Evolutionary conservation across 2,113 vertebrate genomes (phyloP).

Genomic region (Microcebus lehilahytsara): DNA sequence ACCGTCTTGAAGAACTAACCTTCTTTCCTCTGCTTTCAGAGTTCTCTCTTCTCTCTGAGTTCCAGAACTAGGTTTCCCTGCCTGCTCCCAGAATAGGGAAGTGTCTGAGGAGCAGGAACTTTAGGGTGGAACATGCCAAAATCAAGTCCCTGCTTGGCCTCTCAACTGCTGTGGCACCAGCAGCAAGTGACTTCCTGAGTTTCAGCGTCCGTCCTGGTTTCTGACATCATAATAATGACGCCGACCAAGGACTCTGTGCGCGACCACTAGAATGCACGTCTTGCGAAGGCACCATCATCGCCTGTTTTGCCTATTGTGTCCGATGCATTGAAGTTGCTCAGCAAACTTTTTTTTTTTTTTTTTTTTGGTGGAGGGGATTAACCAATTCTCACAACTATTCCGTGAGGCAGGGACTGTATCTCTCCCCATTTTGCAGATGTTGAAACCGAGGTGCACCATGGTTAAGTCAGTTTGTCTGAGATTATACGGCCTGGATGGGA

Average conservation of each 20-base stretch:
- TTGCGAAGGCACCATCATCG: accelerated
- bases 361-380: too few species aligned
- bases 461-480: not conserved
- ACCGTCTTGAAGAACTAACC: not conserved
- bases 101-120: not conserved
- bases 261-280: accelerated
- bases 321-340: not conserved
- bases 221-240: accelerated
- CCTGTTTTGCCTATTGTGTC: not conserved
- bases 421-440: not conserved
- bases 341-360: not conserved
- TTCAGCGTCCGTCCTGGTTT: not conserved
- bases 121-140: accelerated
- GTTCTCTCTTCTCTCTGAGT: too few species aligned
- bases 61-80: not conserved
- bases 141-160: not conserved
- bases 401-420: not conserved
- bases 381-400: not conserved
- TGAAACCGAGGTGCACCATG: not conserved
- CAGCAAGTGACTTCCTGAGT: not conserved
- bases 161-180: not conserved
- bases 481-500: not conserved
- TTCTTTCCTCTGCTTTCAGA: not conserved
- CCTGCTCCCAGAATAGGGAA: not conserved
- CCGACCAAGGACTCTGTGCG: accelerated